Evolutionary conservation across 2,888 invertebrate species (phyloP), one percentile per base, ranked within the genome.

Genomic region (Athalia circularis): DNA sequence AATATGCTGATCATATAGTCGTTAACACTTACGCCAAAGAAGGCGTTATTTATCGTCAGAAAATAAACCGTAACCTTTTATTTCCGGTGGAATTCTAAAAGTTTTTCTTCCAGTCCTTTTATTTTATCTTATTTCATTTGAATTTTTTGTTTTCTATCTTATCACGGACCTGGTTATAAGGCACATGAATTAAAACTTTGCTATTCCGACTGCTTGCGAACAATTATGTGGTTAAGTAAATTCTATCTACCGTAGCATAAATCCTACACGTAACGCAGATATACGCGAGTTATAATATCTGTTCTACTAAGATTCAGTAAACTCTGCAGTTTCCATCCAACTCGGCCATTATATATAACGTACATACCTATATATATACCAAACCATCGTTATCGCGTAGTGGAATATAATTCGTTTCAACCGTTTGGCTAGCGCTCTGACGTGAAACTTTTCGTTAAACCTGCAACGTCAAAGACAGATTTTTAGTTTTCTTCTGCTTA

Each of bases 151-250:
- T 29, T 29, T 29, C 29, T 29, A 29, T 29, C 29, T 29, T 29
- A 29, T 29, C 29, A 29, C 29, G 29, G 29, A n/a, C 29, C n/a
- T 13, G 61, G 77, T 61, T 77, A 72, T 72, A 72, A 62, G 61
- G 43, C 8, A 45, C 68, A 52, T 77, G 72, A 77, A 72, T 77
- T 77, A 77, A 72, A 77, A 70, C 62, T 62, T 70, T 29, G 62
- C 50, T 61, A 72, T 57, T 72, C 72, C 11, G 59, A 47, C 72
- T 47, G 72, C 47, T 59, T 72, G 13, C 59, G 47, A 59, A 72
- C 72, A 72, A 59, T 72, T 72, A 72, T 72, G 72, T 72, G 72
- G 72, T 59, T 72, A 72, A 72, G 72, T 72, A 72, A 59, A 72
- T 59, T 72, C 72, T 72, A 72, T 72, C 72, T 59, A 72, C 59